phyloP scores from a whole-genome alignment of 1,140 invertebrate genomes.

The Pogonus chalceus region DNA sequence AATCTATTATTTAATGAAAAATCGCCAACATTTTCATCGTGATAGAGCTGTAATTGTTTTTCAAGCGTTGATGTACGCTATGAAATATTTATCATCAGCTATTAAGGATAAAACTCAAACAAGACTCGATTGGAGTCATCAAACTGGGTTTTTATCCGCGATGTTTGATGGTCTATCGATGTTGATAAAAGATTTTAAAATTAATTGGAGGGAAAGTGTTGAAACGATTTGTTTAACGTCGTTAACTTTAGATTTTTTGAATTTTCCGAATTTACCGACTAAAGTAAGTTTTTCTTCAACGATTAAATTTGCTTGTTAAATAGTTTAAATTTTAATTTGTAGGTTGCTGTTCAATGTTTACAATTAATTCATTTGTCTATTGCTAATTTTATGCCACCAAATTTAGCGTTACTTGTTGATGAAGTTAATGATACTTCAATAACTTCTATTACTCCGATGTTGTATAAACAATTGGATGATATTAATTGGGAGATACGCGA shows the following conservation, averaged over 20 bases:
- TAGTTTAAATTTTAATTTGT: conserved; percentile 26
- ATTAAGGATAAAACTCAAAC: conserved; percentile 18
- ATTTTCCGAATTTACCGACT: conserved; percentile 32
- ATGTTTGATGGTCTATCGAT: conserved; percentile 50
- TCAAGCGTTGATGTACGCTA: conserved; percentile 53
- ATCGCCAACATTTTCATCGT: conserved; percentile 38
- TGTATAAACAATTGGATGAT: conserved; percentile 59
- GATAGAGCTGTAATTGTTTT: conserved; percentile 59
- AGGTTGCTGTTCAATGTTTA: conserved; percentile 56
- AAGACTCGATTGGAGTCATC: conserved; percentile 10
- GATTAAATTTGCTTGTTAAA: too few species aligned
- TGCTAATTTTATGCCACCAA: conserved; percentile 62
- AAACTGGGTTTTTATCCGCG: conserved; percentile 38
- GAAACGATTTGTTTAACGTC: conserved; percentile 50
- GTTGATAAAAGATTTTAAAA: conserved; percentile 55
- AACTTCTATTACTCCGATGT: conserved; percentile 49
- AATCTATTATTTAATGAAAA: conserved; percentile 40
- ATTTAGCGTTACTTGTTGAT: conserved; percentile 58
- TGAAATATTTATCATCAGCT: conserved; percentile 44
- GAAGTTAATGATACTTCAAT: conserved; percentile 50
- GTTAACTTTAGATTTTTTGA: conserved; percentile 33
- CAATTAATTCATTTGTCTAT: conserved; percentile 57
- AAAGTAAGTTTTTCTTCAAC: conserved; percentile 25
- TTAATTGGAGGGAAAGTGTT: conserved; percentile 62
- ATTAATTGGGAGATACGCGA: conserved; percentile 64